These are phyloP conservation scores for Ctenomys sociabilis DNA, from an alignment of 2,113 vertebrate genomes.

Conservation along the genomic window DNA sequence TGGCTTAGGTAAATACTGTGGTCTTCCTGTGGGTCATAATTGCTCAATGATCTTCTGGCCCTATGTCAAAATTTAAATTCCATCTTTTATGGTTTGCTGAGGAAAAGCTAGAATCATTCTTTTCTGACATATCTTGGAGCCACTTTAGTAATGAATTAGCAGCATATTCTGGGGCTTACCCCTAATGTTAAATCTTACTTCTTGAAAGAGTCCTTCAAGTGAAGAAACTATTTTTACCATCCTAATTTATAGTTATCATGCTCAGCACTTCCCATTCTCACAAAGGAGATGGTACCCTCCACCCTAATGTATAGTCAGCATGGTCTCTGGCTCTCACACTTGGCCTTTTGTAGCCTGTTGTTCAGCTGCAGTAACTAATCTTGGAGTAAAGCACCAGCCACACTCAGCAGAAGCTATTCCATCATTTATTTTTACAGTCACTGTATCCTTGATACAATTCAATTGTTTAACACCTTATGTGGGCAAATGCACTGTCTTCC, in stretches of 20 bases:
- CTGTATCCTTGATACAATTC: neutral
- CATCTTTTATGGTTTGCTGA: neutral
- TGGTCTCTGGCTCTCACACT: neutral
- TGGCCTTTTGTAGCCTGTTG: neutral
- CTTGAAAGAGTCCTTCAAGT: neutral
- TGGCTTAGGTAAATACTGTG: neutral
- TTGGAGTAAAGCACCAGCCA: neutral
- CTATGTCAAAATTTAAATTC: neutral
- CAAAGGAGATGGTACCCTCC: neutral
- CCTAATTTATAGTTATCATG: neutral
- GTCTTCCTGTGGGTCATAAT: neutral
- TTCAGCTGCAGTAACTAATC: neutral
- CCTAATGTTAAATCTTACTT: neutral
- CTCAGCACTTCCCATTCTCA: neutral
- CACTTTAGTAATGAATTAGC: neutral
- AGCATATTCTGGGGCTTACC: neutral
- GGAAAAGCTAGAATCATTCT: neutral
- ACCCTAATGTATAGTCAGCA: neutral
- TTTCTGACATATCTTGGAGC: neutral
- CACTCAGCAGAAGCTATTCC: neutral
- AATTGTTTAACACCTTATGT: neutral
- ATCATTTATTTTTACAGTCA: neutral
- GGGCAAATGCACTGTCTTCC: neutral
- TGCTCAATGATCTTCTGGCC: neutral
- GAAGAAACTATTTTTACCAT: neutral